phyloP scores from a whole-genome alignment of 1,140 invertebrate species.

The Musca domestica region DNA sequence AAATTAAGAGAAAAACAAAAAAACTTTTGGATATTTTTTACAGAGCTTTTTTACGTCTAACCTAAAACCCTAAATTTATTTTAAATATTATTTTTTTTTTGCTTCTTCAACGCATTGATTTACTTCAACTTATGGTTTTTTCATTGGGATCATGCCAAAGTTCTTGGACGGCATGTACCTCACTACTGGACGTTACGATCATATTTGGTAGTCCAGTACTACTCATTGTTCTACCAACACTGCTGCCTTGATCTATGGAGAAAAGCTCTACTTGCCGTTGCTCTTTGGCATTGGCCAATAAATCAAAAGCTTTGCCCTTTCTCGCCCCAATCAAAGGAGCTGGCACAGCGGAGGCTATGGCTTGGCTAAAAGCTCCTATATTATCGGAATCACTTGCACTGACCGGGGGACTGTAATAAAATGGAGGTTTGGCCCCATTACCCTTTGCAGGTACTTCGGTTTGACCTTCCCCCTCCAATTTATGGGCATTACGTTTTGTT shows the following conservation, averaged over 20 bases:
- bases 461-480: too few relatives aligned
- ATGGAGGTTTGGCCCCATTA: too few relatives aligned
- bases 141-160: constrained; percentile 3
- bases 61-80: constrained; percentile 9
- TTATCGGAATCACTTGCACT: too few relatives aligned
- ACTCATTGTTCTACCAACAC: constrained; percentile 24
- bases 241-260: constrained; percentile 9
- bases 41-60: constrained; percentile 10
- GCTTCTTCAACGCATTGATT: too few relatives aligned
- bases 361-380: too few relatives aligned
- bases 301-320: neutral
- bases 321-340: too few relatives aligned
- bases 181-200: constrained; percentile 10
- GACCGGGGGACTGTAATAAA: too few relatives aligned
- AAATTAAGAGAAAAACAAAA: too few relatives aligned
- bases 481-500: too few relatives aligned
- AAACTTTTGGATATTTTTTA: constrained; percentile 5
- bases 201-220: constrained; percentile 1
- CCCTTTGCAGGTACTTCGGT: too few relatives aligned
- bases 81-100: neutral
- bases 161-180: constrained; percentile 4
- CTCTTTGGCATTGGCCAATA: neutral
- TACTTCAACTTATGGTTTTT: too few relatives aligned
- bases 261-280: constrained; percentile 7
- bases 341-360: too few relatives aligned